Evolutionary conservation across 2,113 vertebrate species (phyloP), one percentile per base, ranked within the genome.

Genomic region (Raphicerus campestris): DNA sequence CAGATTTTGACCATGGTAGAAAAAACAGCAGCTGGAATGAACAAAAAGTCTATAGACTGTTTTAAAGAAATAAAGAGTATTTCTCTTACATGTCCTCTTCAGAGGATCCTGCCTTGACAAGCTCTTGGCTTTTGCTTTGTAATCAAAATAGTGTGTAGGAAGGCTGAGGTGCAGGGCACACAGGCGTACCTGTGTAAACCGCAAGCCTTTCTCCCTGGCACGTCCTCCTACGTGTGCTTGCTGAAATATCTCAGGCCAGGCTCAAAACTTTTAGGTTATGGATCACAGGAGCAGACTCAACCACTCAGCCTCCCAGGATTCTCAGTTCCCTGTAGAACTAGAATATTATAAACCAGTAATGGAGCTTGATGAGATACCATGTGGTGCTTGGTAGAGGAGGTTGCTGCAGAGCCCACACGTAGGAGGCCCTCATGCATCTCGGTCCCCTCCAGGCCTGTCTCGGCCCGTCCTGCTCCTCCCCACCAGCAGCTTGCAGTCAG

Each of bases 171-270:
- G 24, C 0, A 1, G n/a, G 58, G 66, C 1, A 0, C 78, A 63
- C 26, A 6, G 45, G 30, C 0, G 2, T n/a, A 60, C 8, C 53
- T 3, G 24, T 26, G 5, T 20, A 51, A 70, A 73, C 16, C 5
- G 24, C 85, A 26, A 30, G 55, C 1, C 13, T 39, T 75, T 30
- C 78, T 30, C 8, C 8, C 63, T 14, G 20, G 42, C 42, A 9
- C 42, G 9, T 28, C n/a, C 49, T 66, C 15, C 51, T 70, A 0
- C 9, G 0, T 39, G 24, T 1, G 45, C 56, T 20, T 13, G 15
- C 60, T 17, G 8, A 11, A 42, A 26, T 1, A 16, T 39, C n/a
- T 39, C 14, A 22, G n/a, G n/a, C 61, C 45, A 56, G 89, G 83
- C 53, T 60, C 75, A 5, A 19, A 73, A 55, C 4, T 63, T 14